Evolutionary conservation across 2,888 invertebrate genomes (phyloP).

Genomic region (Acanthosoma haemorrhoidale): DNA sequence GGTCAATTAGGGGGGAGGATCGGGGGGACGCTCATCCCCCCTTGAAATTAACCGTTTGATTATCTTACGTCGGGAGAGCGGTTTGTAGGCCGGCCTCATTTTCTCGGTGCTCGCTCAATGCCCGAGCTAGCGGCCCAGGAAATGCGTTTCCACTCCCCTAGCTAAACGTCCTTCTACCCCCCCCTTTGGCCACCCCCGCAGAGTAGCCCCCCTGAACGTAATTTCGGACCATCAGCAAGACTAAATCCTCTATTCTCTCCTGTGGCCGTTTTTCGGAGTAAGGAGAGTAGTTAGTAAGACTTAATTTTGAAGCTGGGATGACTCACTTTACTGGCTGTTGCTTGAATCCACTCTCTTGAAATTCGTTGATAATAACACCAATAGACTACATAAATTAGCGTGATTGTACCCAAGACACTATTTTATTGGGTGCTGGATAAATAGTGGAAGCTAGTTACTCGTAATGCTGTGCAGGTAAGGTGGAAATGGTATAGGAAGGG

Average conservation of each 20-base stretch:
- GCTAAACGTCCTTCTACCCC: too few species aligned
- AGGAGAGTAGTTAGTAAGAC: neutral
- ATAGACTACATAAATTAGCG: too few species aligned
- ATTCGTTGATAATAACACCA: too few species aligned
- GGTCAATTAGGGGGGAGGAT: conserved; percentile 14
- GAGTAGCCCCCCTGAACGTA: neutral
- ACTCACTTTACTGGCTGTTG: too few species aligned
- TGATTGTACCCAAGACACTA: too few species aligned
- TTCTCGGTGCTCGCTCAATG: neutral
- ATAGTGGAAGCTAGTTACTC: too few species aligned
- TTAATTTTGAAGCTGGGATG: too few species aligned
- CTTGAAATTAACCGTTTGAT: conserved; percentile 8
- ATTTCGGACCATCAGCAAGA: conserved; percentile 6
- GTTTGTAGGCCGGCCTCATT: neutral
- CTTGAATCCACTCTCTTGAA: too few species aligned
- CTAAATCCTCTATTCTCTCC: conserved; percentile 4
- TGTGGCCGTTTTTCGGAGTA: neutral
- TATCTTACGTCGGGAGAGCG: conserved; percentile 1
- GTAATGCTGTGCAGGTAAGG: too few species aligned
- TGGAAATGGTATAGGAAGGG: too few species aligned
- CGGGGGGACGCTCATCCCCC: too few species aligned
- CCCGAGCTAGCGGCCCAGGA: neutral
- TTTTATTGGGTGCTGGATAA: too few species aligned
- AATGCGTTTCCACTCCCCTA: conserved; percentile 6
- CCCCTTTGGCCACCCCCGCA: neutral